Base-by-base conservation (phyloP, 1,140 invertebrate genomes). In the Mamestra configurata region DNA sequence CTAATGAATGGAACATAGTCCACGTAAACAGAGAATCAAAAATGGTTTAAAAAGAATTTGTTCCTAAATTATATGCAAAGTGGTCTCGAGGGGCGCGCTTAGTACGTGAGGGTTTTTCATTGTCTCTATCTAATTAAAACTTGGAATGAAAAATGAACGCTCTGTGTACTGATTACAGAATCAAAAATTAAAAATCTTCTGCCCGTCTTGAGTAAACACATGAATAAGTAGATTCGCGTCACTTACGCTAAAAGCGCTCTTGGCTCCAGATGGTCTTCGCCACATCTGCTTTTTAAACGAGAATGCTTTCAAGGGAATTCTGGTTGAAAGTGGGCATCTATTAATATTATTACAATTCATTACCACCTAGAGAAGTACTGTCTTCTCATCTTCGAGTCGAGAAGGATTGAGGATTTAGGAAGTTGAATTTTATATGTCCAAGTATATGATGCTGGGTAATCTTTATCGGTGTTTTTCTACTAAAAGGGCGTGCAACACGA, bases 41-140 rank as follows among this genome's bases (percentile, higher is more conserved):
- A 71, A 71, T 20, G 22, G 46, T 71, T 53, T 31, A 35, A 71
- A 71, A 71, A 53, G 22, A 49, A 71, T 51, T 71, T 71, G 7
- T 71, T 51, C 68, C 46, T 71, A 71, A 71, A 71, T 70, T 46
- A 46, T 71, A 71, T 53, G 68, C 68, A 71, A 71, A 71, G 68
- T 71, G 68, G 53, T 71, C 68, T 24, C 43, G 46, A 71, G 68
- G 68, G 68, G 64, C 37, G 59, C 37, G 68, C 43, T 5, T 13
- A 43, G 46, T 71, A 71, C 68, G 68, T 71, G 68, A 53, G 68
- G 46, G 68, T 53, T 71, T 71, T 71, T 53, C 68, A 71, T 71
- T 71, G 46, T 71, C 68, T 53, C 68, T 71, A 71, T 53, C 46
- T 71, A 71, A 71, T 71, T 71, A 71, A 71, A 71, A 71, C 43